Conservation (phyloP, 2,797 vertebrate species). For the Syndactyla subalaris region DNA sequence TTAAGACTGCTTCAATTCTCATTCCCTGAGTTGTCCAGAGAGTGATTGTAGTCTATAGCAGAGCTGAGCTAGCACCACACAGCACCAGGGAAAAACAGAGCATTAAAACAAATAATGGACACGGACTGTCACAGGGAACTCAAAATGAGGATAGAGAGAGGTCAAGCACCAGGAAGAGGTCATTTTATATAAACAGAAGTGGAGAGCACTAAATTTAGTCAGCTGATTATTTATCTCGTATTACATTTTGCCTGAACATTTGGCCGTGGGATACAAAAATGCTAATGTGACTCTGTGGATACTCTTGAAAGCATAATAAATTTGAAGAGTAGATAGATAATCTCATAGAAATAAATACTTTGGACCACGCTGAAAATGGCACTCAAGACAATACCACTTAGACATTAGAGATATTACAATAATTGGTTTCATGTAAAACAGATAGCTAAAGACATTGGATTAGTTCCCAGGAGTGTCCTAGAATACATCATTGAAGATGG, state of each 20-base stretch:
- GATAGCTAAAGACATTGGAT: constrained; percentile 39
- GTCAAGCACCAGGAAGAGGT: constrained; percentile 26
- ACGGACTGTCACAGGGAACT: not conserved
- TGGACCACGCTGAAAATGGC: constrained; percentile 8
- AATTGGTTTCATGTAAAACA: constrained; percentile 61
- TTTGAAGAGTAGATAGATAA: constrained; percentile 39
- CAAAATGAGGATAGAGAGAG: not conserved
- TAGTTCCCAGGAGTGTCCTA: constrained; percentile 36
- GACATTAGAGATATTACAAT: constrained; percentile 29
- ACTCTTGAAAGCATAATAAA: constrained; percentile 47
- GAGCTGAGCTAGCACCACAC: not conserved
- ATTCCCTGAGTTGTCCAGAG: not conserved
- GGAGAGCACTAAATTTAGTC: not conserved
- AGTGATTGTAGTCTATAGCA: not conserved
- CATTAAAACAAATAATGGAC: not conserved
- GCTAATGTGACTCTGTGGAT: constrained; percentile 16
- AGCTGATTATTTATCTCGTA: constrained; percentile 28
- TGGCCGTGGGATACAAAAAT: constrained; percentile 21
- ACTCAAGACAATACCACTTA: constrained; percentile 30
- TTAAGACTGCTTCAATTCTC: not conserved
- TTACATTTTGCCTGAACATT: constrained; percentile 22
- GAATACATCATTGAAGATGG: constrained; percentile 4
- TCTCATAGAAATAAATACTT: constrained; percentile 16
- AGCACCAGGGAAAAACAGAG: not conserved
- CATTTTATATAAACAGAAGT: not conserved